These are phyloP conservation scores for Microplitis deprimator DNA, from an alignment of 2,888 invertebrate species.

Conservation along the genomic window DNA sequence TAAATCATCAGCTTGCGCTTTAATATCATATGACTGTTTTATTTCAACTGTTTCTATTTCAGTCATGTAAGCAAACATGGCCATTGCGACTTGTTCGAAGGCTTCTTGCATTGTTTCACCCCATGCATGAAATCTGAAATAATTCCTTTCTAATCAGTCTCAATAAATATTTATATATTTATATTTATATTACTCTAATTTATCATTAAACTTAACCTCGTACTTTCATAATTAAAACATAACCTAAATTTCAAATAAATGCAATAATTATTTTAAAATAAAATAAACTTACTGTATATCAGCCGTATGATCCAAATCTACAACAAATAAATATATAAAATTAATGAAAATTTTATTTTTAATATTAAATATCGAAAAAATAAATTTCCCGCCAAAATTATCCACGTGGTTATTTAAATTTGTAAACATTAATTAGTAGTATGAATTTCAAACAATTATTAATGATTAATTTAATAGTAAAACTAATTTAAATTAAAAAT, in stretches of 20 bases:
- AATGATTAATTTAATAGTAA: not conserved
- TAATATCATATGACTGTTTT: slow-evolving; percentile 83
- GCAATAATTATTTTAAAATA: not conserved
- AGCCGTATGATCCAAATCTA: slow-evolving; percentile 97
- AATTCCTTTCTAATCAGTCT: not conserved
- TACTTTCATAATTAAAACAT: slow-evolving; percentile 38
- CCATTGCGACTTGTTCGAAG: slow-evolving; percentile 94
- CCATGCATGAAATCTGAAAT: slow-evolving; percentile 89
- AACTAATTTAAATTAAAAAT: slow-evolving; percentile 4
- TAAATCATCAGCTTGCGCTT: slow-evolving; percentile 91
- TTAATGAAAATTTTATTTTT: not conserved
- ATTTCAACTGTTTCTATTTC: slow-evolving; percentile 89
- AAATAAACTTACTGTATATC: slow-evolving; percentile 93
- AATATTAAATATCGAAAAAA: not conserved
- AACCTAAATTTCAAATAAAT: slow-evolving; percentile 36
- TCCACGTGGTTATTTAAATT: not conserved
- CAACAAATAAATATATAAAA: slow-evolving; percentile 64
- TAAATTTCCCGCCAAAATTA: slow-evolving; percentile 7
- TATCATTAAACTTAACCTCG: not conserved
- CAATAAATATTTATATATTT: not conserved
- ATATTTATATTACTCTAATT: not conserved
- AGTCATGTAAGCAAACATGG: slow-evolving; percentile 99
- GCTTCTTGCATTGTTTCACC: slow-evolving; percentile 89
- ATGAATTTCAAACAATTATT: not conserved
- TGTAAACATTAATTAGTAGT: not conserved